Evolutionary conservation across 2,888 invertebrate species (phyloP), one percentile per base, ranked within the genome.

Genomic region (Drosophila paucipuncta): DNA sequence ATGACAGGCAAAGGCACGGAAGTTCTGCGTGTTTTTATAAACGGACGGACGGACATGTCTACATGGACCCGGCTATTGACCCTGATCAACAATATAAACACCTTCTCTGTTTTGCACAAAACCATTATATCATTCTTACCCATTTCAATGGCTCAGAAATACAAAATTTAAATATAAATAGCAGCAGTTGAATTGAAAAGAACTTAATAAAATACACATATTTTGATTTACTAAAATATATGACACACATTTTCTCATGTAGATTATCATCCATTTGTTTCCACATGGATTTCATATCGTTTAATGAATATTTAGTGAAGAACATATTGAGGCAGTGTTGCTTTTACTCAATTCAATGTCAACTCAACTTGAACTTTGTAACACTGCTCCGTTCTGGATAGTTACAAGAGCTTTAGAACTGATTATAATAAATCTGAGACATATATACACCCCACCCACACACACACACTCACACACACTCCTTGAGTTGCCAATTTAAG

Each of bases 401-500:
- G 53, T 78, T 78, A 80, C 76, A 69, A 53, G 60, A 72, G 54
- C 65, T 64, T 57, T 72, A 64, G 70, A 68, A 76, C 57, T 80
- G 85, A 77, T 70, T 78, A 75, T 60, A 66, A 65, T 76, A 69
- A 73, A 80, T 76, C 62, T 52, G 66, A 68, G 71, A 63, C 35
- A 57, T 57, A 50, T 41, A 55, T 71, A 57, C 61, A 59, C 70
- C 57, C 64, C 63, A 41, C 64, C 61, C 60, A 70, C 67, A 53
- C 28, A 33, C 41, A 43, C 18, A n/a, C 52, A 39, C 41, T 35
- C 22, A 28, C 52, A 30, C 53, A 68, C 67, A 71, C 67, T 83
- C 82, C 76, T 79, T 85, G 81, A 82, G 78, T 83, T 91, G 88
- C 66, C 85, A 87, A 89, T 87, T 87, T 73, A 87, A 87, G 76